These are phyloP conservation scores for Drosophila anomelani DNA, from an alignment of 2,888 invertebrate genomes.

Conservation along the genomic window DNA sequence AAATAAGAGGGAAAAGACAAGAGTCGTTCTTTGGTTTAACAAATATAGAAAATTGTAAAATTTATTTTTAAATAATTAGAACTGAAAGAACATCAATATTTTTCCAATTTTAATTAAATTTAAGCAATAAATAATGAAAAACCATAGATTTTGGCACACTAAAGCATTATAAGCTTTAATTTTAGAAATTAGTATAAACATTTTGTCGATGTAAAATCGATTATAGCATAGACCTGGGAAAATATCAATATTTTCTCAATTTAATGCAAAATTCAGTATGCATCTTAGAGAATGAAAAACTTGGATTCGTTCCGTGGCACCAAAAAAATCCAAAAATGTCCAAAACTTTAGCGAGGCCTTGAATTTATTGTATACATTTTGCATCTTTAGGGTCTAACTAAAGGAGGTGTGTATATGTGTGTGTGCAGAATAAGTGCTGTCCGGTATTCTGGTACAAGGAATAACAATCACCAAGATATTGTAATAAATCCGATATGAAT, in stretches of 20 bases:
- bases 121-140: not conserved
- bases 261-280: not conserved
- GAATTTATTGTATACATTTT: conserved; percentile 2
- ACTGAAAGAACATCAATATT: not conserved
- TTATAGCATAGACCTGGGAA: not conserved
- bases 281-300: not conserved
- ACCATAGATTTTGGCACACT: not conserved
- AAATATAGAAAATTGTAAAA: no score
- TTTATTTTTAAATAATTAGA: not conserved
- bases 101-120: no score
- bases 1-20: no score
- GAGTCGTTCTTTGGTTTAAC: no score
- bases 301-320: not conserved
- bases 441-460: conserved; percentile 1
- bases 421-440: conserved; percentile 3
- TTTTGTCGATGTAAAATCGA: not conserved
- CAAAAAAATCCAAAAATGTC: not conserved
- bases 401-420: not conserved
- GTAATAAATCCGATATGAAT: not conserved
- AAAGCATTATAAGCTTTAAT: not conserved
- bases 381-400: not conserved
- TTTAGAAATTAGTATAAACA: not conserved
- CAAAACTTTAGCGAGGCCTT: not conserved
- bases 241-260: not conserved
- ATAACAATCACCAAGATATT: not conserved